Conservation (phyloP, 2,113 vertebrate genomes). For the Tachuris rubrigastra region DNA sequence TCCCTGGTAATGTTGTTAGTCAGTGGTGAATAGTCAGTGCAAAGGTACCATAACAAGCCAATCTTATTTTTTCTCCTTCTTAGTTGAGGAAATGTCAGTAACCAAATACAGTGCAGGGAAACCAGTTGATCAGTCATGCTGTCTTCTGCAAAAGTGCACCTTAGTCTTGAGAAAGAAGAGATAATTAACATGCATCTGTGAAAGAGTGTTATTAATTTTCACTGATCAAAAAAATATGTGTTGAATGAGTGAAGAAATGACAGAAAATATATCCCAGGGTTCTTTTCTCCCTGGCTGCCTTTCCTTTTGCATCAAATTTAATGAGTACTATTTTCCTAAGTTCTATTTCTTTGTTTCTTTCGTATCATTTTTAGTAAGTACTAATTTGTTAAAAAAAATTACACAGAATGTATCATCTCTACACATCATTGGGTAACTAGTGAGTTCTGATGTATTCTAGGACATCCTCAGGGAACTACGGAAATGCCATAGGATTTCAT, state of each 20-base stretch:
- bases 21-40: not conserved
- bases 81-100: not conserved
- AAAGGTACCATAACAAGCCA: not conserved
- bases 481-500: not conserved
- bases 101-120: not conserved
- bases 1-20: not conserved
- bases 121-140: not conserved
- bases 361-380: not conserved
- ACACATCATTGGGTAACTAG: not conserved
- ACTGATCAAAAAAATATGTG: not conserved
- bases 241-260: not conserved
- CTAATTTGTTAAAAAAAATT: not conserved
- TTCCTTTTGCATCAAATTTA: not conserved
- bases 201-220: not conserved
- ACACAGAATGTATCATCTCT: not conserved
- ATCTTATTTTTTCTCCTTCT: not conserved
- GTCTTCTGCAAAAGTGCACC: not conserved
- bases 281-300: not conserved
- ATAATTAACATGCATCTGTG: not conserved
- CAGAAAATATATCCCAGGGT: not conserved
- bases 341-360: conserved; percentile 8
- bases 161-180: not conserved
- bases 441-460: not conserved
- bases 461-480: not conserved
- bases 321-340: not conserved